Base-by-base conservation (phyloP, 2,888 invertebrate species). In the Lysandra bellargus region DNA sequence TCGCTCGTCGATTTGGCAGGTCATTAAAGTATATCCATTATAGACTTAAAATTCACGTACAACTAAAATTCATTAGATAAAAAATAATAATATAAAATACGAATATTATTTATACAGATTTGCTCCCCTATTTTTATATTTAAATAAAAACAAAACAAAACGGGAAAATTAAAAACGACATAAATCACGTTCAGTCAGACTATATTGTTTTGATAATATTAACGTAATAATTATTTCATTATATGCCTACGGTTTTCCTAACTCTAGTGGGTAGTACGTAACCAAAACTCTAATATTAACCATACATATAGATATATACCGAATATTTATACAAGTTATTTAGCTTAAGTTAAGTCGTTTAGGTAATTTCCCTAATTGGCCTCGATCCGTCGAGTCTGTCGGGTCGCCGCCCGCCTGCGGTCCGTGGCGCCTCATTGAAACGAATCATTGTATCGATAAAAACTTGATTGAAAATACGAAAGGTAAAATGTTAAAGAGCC, bases 251-350 rank as follows among this genome's bases (percentile, higher is more conserved):
- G 90, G 85, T 92, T 91, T 92, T 89, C 94, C 94, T 94, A 94
- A 93, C 86, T 92, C 94, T 94, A 94, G 91, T 92, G 93, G 91
- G 92, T 92, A 93, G 92, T 94, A 92, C 93, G 92, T 92, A 94
- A 94, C 93, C 94, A 91, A 94, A 94, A 94, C 88, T 93, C 94
- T 94, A 94, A 94, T 90, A 94, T 94, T 94, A 94, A 93, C 89
- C 92, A 94, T 94, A 94, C 93, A 94, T 94, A 94, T 92, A 90
- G 90, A 93, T 93, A 94, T 93, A 94, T 93, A 93, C 90, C 91
- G 92, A 92, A 93, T 94, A 94, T 94, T 93, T 93, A 94, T 94
- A 94, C 93, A 94, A 94, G 92, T 92, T 88, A 91, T 92, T 93
- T 69, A 93, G 93, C 94, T 94, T 94, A 94, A 94, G 94, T 93